A percentile compares a stretch with the other conserved stretches of the same genome.
Evolutionary conservation across 1,140 invertebrate species (phyloP).

Genomic region (Pectinophora gossypiella): DNA sequence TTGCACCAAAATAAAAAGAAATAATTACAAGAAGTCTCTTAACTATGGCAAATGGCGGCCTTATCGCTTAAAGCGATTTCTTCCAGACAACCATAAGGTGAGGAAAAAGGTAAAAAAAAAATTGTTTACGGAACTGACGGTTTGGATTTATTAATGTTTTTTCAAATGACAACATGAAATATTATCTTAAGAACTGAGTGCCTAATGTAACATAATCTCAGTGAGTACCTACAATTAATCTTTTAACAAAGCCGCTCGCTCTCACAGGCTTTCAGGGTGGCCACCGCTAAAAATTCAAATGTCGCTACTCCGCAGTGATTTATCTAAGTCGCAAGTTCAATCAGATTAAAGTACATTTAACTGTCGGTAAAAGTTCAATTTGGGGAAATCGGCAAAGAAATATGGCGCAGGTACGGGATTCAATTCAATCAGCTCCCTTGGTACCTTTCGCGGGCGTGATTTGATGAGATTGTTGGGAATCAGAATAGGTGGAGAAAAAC

Average conservation of each 20-base stretch:
- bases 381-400: constrained; percentile 61
- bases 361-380: constrained; percentile 67
- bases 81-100: too few species aligned
- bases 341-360: constrained; percentile 72
- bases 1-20: too few species aligned
- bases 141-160: too few species aligned
- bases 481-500: constrained; percentile 66
- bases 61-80: too few species aligned
- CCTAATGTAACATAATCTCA: neutral
- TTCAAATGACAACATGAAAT: too few species aligned
- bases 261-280: constrained; percentile 8
- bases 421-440: constrained; percentile 72
- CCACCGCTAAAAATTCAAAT: constrained; percentile 17
- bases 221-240: constrained; percentile 1
- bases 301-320: constrained; percentile 30
- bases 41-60: too few species aligned
- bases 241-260: neutral
- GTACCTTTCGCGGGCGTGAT: constrained; percentile 57
- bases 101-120: too few species aligned
- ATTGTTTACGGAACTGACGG: too few species aligned
- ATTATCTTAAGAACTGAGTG: too few species aligned
- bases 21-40: too few species aligned
- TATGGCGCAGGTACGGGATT: constrained; percentile 60
- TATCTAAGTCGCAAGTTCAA: constrained; percentile 59
- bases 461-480: constrained; percentile 73